Percentiles rank a stretch among this genome's conserved stretches.
Conservation (phyloP, 92 coral and sea anemone species). For the Siderastrea radians region DNA sequence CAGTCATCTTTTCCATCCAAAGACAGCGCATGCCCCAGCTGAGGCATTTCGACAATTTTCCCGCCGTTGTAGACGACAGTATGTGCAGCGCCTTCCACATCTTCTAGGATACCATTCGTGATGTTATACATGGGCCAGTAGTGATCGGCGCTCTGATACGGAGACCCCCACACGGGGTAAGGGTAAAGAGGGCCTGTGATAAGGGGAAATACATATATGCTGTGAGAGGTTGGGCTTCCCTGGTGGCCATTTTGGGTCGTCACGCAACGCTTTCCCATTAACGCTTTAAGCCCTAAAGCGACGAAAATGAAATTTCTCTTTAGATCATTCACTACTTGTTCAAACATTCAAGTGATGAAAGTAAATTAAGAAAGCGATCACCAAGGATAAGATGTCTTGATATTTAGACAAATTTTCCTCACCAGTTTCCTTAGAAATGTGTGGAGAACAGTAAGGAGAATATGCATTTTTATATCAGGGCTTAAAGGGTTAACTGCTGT, state of each 20-base stretch:
- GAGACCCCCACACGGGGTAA: conserved; percentile 85
- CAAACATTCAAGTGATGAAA: no score
- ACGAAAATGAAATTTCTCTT: no score
- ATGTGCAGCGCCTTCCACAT: conserved; percentile 86
- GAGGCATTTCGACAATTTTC: conserved; percentile 71
- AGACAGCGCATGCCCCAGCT: conserved; percentile 82
- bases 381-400: no score
- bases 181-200: conserved; percentile 69
- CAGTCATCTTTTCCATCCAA: conserved; percentile 94
- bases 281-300: no score
- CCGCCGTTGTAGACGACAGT: conserved; percentile 81
- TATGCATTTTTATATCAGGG: no score
- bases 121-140: conserved; percentile 96
- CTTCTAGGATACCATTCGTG: conserved; percentile 73
- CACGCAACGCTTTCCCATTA: no score
- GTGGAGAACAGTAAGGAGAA: no score
- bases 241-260: not conserved
- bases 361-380: no score
- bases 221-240: not conserved
- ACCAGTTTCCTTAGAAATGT: no score
- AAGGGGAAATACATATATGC: not conserved
- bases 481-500: no score
- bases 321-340: no score
- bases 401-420: no score
- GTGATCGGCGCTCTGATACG: conserved; percentile 95